Evolutionary conservation across 2,888 invertebrate species (phyloP).

Genomic region (Scaptomyza reducta): DNA sequence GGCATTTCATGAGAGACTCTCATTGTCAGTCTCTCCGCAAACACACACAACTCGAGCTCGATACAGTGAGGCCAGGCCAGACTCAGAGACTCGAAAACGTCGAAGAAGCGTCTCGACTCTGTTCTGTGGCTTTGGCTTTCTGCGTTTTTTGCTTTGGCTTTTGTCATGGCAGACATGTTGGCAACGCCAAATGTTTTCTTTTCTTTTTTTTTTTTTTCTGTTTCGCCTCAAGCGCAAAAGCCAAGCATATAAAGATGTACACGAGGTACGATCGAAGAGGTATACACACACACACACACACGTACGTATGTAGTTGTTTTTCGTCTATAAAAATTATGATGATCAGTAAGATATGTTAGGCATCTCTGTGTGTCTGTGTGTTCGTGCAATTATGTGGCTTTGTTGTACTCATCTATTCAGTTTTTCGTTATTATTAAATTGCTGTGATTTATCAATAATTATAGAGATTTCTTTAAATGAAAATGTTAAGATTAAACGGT

Average conservation of each 20-base stretch:
- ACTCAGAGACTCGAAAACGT: conserved; percentile 39
- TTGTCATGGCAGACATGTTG: conserved; percentile 79
- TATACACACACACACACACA: conserved; percentile 17
- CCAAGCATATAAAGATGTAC: conserved; percentile 60
- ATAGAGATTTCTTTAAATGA: conserved; percentile 26
- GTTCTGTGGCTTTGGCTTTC: conserved; percentile 23
- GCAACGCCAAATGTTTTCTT: conserved; percentile 74
- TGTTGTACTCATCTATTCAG: conserved; percentile 15
- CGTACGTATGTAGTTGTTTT: conserved; percentile 6
- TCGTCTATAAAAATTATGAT: conserved; percentile 45
- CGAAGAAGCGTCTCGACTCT: conserved; percentile 25
- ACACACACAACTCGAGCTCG: not conserved
- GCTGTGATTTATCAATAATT: conserved; percentile 34
- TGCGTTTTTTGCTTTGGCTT: conserved; percentile 43
- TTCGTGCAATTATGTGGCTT: conserved; percentile 42
- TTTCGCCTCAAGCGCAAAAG: conserved; percentile 48
- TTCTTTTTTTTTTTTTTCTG: conserved; percentile 17
- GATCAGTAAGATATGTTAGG: conserved; percentile 39
- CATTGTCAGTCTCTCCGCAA: conserved; percentile 58
- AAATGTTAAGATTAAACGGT: conserved; percentile 2
- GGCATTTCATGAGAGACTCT: conserved; percentile 75
- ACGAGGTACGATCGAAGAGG: conserved; percentile 51
- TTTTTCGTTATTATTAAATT: conserved; percentile 32
- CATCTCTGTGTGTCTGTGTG: too few species aligned
- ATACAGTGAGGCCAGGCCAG: conserved; percentile 27